These are phyloP conservation scores for Falco rusticolus DNA, from an alignment of 2,797 vertebrate species.

Conservation along the genomic window DNA sequence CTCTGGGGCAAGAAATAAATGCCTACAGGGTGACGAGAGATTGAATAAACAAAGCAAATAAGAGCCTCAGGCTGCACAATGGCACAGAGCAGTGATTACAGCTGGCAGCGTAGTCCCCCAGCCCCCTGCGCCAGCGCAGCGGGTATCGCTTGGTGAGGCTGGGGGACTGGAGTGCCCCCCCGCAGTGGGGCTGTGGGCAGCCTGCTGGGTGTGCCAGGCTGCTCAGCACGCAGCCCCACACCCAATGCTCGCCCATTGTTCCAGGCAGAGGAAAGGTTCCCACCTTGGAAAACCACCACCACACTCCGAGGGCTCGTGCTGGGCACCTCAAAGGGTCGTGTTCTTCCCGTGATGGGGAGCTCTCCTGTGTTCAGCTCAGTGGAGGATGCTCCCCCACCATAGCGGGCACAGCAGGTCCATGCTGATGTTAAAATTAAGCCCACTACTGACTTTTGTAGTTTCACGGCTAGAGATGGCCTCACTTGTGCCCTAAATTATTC, in stretches of 20 bases:
- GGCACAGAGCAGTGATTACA: not conserved
- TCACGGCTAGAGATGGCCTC: not conserved
- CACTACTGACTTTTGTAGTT: fast-evolving
- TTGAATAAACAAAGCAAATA: not conserved
- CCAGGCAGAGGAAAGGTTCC: not conserved
- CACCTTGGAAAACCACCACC: not conserved
- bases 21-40: slow-evolving; percentile 10
- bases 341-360: fast-evolving
- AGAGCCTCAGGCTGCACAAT: not conserved
- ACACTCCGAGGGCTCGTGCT: fast-evolving
- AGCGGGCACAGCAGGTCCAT: fast-evolving
- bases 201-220: fast-evolving
- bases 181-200: not conserved
- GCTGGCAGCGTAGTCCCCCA: not conserved
- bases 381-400: not conserved
- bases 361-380: fast-evolving
- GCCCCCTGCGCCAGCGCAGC: not conserved
- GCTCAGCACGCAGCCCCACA: not conserved
- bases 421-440: not conserved
- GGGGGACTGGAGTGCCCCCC: not conserved
- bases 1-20: slow-evolving; percentile 37
- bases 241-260: fast-evolving
- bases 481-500: not conserved
- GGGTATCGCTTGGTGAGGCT: not conserved
- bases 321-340: not conserved